Conservation (phyloP, 2,113 vertebrate genomes). For the Hyperopisus bebe region DNA sequence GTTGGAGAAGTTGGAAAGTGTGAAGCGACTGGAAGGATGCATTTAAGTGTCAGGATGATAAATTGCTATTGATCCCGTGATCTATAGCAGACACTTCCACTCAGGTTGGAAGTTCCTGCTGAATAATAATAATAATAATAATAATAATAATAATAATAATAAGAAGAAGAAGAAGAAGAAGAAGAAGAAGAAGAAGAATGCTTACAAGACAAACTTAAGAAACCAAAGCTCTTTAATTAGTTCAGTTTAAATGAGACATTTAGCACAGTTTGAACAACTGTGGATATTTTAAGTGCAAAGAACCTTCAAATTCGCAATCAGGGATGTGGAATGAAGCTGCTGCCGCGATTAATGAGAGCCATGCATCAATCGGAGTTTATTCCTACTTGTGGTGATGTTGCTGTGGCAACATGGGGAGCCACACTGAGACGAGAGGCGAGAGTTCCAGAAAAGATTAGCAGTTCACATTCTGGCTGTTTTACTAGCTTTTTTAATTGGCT, state of each 20-base stretch:
- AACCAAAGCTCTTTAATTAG: not conserved
- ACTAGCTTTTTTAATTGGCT: not conserved
- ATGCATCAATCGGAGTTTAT: slow-evolving; percentile 4
- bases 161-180: not conserved
- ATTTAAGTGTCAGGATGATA: not conserved
- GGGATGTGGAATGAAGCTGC: not conserved
- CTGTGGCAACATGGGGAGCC: slow-evolving; percentile 19
- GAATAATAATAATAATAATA: not conserved
- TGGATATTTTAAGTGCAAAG: not conserved
- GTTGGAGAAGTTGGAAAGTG: not conserved
- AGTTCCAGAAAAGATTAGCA: not conserved
- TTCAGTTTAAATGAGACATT: not conserved
- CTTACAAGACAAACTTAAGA: not conserved
- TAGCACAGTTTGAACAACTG: not conserved
- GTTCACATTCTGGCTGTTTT: not conserved
- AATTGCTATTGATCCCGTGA: not conserved
- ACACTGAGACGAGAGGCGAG: not conserved
- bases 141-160: slow-evolving; percentile 5
- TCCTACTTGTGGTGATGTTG: slow-evolving; percentile 16
- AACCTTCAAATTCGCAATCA: not conserved
- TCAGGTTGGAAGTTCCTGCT: not conserved
- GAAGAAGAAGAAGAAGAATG: not conserved
- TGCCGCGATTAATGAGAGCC: not conserved
- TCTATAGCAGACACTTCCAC: not conserved
- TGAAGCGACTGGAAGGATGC: not conserved